Evolutionary conservation across 1,140 invertebrate genomes (phyloP), one percentile per base, ranked within the genome.

Genomic region (Orussus abietinus): DNA sequence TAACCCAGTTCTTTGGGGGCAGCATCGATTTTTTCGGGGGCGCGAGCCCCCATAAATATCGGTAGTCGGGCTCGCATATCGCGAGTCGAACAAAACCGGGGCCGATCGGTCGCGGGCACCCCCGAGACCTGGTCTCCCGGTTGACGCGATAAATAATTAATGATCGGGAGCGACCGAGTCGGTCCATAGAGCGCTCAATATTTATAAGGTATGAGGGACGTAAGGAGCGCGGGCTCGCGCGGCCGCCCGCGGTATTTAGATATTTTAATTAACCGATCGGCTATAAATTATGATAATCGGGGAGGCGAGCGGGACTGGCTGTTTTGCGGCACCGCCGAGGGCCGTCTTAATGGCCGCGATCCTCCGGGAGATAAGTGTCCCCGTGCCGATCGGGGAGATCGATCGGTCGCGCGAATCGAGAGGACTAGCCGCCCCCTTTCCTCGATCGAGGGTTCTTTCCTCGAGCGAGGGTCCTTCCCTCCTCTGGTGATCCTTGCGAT

Each of bases 111-210:
- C 34, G 2, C n/a, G 14, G 7, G 30, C 15, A 9, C 22, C 14
- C 4, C 7, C 40, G 30, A 39, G 47, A 37, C 48, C 56, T 38
- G 30, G 40, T 60, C 46, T 53, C 49, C 45, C 49, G 38, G 49
- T 64, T 62, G 61, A 62, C 59, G 56, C 57, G 57, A 67, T 68
- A 69, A 68, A 70, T 70, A 70, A 72, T 70, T 69, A 70, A 70
- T 70, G 62, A 65, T 53, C 48, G 41, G 45, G 48, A 44, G 37
- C 25, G 43, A 33, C 40, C 18, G 44, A 38, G 20, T 25, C 15
- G 49, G 53, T 57, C 58, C 52, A 64, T 61, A 62, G 61, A 61
- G 52, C 58, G 52, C 53, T 69, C 56, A 67, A 68, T 65, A 69
- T 69, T 69, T 69, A 71, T 69, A 66, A 69, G 62, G 43, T 55